These are phyloP conservation scores for Gobionotothen gibberifrons DNA, from an alignment of 2,797 vertebrate species.

Conservation along the genomic window DNA sequence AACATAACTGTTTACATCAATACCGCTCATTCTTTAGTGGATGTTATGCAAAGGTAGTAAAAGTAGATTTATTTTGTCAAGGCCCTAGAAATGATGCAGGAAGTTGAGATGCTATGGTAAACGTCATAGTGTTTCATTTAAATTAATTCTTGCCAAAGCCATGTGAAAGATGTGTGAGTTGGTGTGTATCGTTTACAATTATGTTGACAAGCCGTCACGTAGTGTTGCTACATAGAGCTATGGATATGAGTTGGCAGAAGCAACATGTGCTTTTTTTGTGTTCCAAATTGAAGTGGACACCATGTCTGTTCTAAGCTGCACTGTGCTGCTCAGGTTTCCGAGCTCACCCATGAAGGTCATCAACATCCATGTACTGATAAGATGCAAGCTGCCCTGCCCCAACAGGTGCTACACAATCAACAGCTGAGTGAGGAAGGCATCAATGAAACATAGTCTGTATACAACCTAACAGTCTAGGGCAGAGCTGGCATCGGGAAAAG, in stretches of 20 bases:
- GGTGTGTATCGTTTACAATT: background rate
- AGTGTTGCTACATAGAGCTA: background rate
- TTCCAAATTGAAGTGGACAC: background rate
- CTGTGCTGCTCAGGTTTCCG: background rate
- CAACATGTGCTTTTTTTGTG: no score
- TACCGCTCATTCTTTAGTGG: background rate
- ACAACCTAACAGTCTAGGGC: background rate
- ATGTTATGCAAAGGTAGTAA: background rate
- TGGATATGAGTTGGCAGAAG: background rate
- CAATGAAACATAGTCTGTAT: background rate
- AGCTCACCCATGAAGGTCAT: background rate
- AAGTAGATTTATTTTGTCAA: background rate
- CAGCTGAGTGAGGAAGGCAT: background rate
- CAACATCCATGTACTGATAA: background rate
- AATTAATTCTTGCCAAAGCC: background rate
- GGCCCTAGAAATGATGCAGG: background rate
- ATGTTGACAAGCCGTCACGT: background rate
- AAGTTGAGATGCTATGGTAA: background rate
- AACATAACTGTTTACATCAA: no score
- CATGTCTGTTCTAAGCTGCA: background rate
- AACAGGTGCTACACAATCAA: slow-evolving; percentile 2
- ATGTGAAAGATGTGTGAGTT: background rate
- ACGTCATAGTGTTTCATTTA: background rate
- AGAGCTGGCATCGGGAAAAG: background rate
- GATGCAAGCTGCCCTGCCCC: background rate